These are phyloP conservation scores for Puntigrus tetrazona DNA, from an alignment of 2,113 vertebrate species.

Conservation along the genomic window DNA sequence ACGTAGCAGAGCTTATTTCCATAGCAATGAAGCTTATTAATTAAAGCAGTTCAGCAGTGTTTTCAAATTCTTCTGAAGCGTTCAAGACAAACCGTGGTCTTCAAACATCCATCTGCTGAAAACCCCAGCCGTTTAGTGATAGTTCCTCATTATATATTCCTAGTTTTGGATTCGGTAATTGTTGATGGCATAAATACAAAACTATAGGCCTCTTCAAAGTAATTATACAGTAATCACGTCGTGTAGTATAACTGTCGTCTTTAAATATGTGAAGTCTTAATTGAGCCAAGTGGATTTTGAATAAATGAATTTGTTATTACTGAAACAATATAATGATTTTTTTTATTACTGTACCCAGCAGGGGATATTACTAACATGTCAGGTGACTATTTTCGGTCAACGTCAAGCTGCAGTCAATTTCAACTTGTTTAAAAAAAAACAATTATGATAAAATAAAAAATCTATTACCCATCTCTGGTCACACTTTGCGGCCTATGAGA, in stretches of 20 bases:
- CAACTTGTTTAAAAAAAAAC: background rate
- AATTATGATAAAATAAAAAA: background rate
- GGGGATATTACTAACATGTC: background rate
- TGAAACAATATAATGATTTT: background rate
- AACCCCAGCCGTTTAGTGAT: conserved; percentile 27
- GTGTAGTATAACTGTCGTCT: background rate
- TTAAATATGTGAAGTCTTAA: conserved; percentile 11
- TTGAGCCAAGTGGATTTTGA: background rate
- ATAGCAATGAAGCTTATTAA: conserved; percentile 67
- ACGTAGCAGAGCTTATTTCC: conserved; percentile 61
- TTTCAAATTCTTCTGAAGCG: conserved; percentile 61
- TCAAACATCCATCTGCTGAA: conserved; percentile 60
- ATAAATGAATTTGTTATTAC: background rate
- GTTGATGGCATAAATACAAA: conserved; percentile 27
- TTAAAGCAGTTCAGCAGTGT: conserved; percentile 55
- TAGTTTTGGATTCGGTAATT: conserved; percentile 43
- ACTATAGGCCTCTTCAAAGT: conserved; percentile 18
- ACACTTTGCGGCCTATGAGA: background rate
- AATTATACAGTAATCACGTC: background rate
- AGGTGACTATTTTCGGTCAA: background rate
- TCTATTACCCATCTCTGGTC: conserved; percentile 40
- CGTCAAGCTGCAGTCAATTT: background rate
- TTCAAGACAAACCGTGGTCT: conserved; percentile 52
- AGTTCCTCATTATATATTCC: conserved; percentile 24
- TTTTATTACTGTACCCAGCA: background rate